Evolutionary conservation across 2,797 vertebrate genomes (phyloP).

Genomic region (Enteromius mattozi): DNA sequence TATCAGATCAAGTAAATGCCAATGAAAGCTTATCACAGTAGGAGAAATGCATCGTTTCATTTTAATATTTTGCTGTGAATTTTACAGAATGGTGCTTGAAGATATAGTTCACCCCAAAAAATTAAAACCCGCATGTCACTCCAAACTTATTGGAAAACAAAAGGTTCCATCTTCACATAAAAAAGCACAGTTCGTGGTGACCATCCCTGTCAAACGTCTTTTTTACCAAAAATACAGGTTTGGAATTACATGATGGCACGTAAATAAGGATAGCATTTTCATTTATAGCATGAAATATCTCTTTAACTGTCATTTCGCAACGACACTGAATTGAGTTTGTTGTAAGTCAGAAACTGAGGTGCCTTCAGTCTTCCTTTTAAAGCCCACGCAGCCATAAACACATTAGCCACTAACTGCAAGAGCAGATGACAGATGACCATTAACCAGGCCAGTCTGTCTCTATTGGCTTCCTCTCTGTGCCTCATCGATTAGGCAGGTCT

Average conservation of each 20-base stretch:
- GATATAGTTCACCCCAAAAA: background rate
- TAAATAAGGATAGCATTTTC: background rate
- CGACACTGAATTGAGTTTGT: background rate
- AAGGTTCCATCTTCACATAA: background rate
- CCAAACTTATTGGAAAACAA: background rate
- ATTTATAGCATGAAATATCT: background rate
- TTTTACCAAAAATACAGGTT: background rate
- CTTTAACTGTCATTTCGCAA: conserved; percentile 5
- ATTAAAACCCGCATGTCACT: background rate
- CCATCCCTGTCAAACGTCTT: background rate
- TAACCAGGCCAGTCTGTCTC: conserved; percentile 70
- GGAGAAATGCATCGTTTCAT: background rate
- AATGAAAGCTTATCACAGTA: background rate
- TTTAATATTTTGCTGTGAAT: too few species aligned
- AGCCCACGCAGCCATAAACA: conserved; percentile 68
- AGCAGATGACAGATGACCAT: conserved; percentile 75
- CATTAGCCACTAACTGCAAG: conserved; percentile 71
- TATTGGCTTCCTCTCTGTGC: conserved; percentile 56
- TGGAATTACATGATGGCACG: background rate
- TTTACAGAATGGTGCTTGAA: background rate
- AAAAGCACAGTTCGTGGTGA: background rate
- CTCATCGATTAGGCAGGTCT: conserved; percentile 76
- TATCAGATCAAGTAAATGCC: background rate
- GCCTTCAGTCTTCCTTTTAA: conserved; percentile 26
- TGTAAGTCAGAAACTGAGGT: conserved; percentile 6